Percentiles rank a stretch among this genome's conserved stretches.
phyloP scores from a whole-genome alignment of 2,888 invertebrate species.

The Amiota mariae region DNA sequence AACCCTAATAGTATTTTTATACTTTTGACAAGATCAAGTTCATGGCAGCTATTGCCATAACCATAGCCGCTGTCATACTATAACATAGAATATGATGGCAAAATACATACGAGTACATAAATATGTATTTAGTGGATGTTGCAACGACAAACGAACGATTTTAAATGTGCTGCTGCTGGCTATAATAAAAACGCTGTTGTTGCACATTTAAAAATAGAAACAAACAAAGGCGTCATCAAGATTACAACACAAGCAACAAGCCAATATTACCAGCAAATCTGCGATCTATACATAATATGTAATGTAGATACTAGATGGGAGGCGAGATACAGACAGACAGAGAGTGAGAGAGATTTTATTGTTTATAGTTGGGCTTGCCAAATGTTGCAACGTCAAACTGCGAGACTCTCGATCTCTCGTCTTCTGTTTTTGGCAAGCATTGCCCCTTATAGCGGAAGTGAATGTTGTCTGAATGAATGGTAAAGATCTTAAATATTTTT shows the following conservation, averaged over 20 bases:
- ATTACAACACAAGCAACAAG: not conserved
- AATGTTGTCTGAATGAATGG: not conserved
- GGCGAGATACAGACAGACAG: too few species aligned
- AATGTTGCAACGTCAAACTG: not conserved
- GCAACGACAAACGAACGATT: not conserved
- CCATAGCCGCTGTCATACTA: constrained; percentile 1
- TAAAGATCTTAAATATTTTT: not conserved
- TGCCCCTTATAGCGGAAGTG: constrained; percentile 25
- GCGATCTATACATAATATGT: constrained; percentile 2
- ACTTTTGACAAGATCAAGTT: constrained; percentile 70
- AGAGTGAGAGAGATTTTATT: not conserved
- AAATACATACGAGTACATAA: not conserved
- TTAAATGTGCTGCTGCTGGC: constrained; percentile 2
- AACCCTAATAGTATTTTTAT: constrained; percentile 13
- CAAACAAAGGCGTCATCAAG: constrained; percentile 25
- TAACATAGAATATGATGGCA: not conserved
- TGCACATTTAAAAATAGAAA: constrained; percentile 13
- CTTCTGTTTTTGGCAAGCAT: constrained; percentile 20
- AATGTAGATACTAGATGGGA: constrained; percentile 6
- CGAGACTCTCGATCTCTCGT: not conserved
- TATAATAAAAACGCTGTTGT: not conserved
- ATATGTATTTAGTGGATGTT: not conserved
- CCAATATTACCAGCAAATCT: not conserved
- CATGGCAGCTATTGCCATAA: constrained; percentile 53
- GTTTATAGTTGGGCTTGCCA: constrained; percentile 14